A percentile compares a stretch with the other conserved stretches of the same genome.
phyloP scores from a whole-genome alignment of 2,888 invertebrate genomes.

The Thecocarcelia acutangulata region DNA sequence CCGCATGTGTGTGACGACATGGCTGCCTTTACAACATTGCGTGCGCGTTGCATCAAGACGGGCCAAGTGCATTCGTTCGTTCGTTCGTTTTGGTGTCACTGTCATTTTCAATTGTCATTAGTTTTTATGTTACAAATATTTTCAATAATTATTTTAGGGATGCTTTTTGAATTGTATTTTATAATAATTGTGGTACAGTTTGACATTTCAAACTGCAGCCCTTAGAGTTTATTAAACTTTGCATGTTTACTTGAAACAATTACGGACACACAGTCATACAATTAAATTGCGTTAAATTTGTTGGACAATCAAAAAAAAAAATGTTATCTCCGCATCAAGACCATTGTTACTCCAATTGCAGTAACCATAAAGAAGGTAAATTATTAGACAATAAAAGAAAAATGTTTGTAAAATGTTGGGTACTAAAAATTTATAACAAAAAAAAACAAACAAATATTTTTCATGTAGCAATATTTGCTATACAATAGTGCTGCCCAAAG shows the following conservation, averaged over 20 bases:
- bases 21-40: constrained; percentile 61
- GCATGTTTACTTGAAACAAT: constrained; percentile 62
- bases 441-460: neutral
- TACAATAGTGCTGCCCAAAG: too few species aligned
- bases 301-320: constrained; percentile 3
- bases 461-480: too few species aligned
- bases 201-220: neutral
- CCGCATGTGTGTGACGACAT: constrained; percentile 56
- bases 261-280: constrained; percentile 38
- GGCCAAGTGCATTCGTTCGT: constrained; percentile 51
- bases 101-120: constrained; percentile 68
- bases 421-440: constrained; percentile 36
- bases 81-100: constrained; percentile 38
- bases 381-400: constrained; percentile 60
- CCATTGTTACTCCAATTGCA: constrained; percentile 34
- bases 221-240: constrained; percentile 62
- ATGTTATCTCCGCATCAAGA: constrained; percentile 38
- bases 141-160: constrained; percentile 67
- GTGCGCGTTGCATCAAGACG: constrained; percentile 57
- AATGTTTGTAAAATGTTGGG: constrained; percentile 37
- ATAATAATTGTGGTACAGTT: constrained; percentile 59
- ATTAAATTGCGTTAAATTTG: constrained; percentile 66
- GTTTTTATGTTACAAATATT: constrained; percentile 64
- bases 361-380: constrained; percentile 53
- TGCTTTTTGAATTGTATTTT: constrained; percentile 63